Conservation (phyloP, 2,797 vertebrate genomes). For the Pampus argenteus region DNA sequence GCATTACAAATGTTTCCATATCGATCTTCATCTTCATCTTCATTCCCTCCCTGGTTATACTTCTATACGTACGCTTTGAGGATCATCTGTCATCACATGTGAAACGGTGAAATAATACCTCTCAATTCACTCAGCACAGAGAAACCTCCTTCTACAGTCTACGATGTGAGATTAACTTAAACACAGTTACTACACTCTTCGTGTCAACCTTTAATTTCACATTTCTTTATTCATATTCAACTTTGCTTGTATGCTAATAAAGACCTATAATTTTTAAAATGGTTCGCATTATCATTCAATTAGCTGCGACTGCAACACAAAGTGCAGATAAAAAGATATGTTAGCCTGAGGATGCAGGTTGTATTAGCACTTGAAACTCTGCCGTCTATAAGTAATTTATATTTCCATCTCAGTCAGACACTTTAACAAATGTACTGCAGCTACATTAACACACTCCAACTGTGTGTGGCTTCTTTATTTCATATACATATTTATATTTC, state of each 20-base stretch:
- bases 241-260: conserved; percentile 21
- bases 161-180: neutral
- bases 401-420: conserved; percentile 37
- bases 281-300: conserved; percentile 51
- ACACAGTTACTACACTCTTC: conserved; percentile 14
- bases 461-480: conserved; percentile 9
- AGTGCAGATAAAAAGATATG: conserved; percentile 52
- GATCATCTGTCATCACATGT: conserved; percentile 18
- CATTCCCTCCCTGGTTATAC: conserved; percentile 17
- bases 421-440: conserved; percentile 18
- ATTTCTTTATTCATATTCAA: conserved; percentile 1
- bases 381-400: conserved; percentile 28
- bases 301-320: conserved; percentile 50
- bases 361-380: conserved; percentile 57
- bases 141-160: neutral
- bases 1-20: conserved; percentile 62
- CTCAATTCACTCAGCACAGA: neutral
- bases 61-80: too few species aligned
- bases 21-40: conserved; percentile 50
- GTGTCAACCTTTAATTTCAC: conserved; percentile 28
- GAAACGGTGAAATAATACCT: conserved; percentile 28
- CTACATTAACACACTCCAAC: conserved; percentile 18
- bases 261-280: conserved; percentile 30
- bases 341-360: conserved; percentile 31
- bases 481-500: too few species aligned